These are phyloP conservation scores for Octonoba sinensis DNA, from an alignment of 2,888 invertebrate species.

Conservation along the genomic window DNA sequence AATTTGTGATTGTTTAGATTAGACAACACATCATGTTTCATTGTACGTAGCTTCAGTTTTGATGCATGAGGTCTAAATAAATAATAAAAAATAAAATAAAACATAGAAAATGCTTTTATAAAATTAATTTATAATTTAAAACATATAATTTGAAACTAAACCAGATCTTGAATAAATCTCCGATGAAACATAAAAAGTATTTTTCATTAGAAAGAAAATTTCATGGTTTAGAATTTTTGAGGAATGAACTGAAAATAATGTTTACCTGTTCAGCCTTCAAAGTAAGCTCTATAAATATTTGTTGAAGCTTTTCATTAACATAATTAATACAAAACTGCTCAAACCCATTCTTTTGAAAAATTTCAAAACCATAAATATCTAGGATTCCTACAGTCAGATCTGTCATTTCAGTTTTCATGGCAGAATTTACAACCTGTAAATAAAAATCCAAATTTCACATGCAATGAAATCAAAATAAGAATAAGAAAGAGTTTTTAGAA, in stretches of 20 bases:
- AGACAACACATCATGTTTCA: too few species aligned
- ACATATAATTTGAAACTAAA: not conserved
- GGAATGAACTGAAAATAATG: too few species aligned
- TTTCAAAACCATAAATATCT: slow-evolving; percentile 82
- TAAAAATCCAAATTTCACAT: too few species aligned
- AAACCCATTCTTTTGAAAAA: slow-evolving; percentile 79
- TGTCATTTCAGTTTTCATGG: slow-evolving; percentile 75
- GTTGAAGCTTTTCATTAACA: slow-evolving; percentile 81
- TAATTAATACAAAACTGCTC: slow-evolving; percentile 82
- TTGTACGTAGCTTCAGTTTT: too few species aligned
- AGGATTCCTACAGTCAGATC: slow-evolving; percentile 77
- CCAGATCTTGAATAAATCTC: too few species aligned
- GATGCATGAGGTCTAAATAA: too few species aligned
- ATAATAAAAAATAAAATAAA: not conserved
- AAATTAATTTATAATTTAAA: not conserved
- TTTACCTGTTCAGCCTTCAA: slow-evolving; percentile 79
- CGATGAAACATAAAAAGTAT: too few species aligned
- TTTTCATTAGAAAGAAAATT: too few species aligned
- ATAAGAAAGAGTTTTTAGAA: not conserved
- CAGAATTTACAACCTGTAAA: slow-evolving; percentile 76
- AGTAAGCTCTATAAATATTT: slow-evolving; percentile 81
- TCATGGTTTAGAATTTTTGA: not conserved
- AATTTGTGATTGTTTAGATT: too few species aligned
- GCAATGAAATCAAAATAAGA: not conserved
- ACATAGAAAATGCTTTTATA: not conserved